Percentiles rank a stretch among this genome's conserved stretches.
Conservation (phyloP, 2,888 invertebrate genomes). For the Megaustenia siamemsis region DNA sequence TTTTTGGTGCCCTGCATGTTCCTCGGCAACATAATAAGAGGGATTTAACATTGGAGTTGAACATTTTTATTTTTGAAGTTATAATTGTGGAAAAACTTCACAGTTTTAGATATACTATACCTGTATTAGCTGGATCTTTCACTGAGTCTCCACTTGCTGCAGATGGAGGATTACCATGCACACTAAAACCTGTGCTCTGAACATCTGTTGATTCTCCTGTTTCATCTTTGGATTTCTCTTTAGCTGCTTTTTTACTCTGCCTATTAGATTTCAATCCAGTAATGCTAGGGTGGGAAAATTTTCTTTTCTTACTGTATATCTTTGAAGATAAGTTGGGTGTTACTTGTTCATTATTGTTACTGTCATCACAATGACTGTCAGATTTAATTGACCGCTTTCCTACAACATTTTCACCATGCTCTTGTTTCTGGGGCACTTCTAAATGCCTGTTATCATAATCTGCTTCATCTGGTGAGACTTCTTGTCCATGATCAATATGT, state of each 20-base stretch:
- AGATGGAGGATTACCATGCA: conserved; percentile 34
- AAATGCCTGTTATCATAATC: not conserved
- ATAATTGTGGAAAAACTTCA: too few species aligned
- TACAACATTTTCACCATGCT: not conserved
- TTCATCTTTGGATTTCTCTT: conserved; percentile 11
- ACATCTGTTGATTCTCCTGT: conserved; percentile 25
- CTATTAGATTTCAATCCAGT: not conserved
- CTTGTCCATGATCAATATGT: not conserved
- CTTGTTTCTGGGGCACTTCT: conserved; percentile 28
- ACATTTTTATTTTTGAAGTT: too few species aligned
- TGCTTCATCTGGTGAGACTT: not conserved
- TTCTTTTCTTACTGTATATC: conserved; percentile 7
- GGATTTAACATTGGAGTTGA: too few species aligned
- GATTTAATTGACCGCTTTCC: conserved; percentile 16
- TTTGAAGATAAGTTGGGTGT: not conserved
- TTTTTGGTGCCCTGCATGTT: too few species aligned
- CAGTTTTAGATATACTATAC: too few species aligned
- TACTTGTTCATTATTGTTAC: not conserved
- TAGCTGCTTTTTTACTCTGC: not conserved
- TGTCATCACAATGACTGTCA: not conserved
- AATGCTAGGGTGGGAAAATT: not conserved
- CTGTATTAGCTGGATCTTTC: conserved; percentile 20
- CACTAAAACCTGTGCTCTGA: conserved; percentile 53
- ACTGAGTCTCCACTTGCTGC: conserved; percentile 43
- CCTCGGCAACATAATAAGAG: too few species aligned